Evolutionary conservation across 2,797 vertebrate genomes (phyloP), one percentile per base, ranked within the genome.

Genomic region (Danio kyathit): DNA sequence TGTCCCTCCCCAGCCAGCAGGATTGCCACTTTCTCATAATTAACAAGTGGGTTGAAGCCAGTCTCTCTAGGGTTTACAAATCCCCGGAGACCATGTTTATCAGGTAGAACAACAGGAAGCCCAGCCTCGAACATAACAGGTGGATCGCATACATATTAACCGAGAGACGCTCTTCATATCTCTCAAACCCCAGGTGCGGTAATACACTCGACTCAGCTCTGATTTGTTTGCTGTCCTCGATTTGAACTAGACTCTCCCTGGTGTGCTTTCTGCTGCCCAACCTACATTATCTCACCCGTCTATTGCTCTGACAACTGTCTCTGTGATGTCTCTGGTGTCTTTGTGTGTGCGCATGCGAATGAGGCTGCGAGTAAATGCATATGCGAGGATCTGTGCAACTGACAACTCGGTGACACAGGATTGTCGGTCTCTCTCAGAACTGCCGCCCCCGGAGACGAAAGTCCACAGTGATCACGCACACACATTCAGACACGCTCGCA

Each of bases 1-100:
- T 92, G 90, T 91, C 87, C 84, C 74, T 78, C 80, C 76, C 74
- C 65, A 85, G 84, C 70, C 66, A 89, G 83, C 83, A 86, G 82
- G 69, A 83, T 78, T 80, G 73, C 85, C 84, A 85, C 83, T 85
- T 86, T 90, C 83, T 90, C 79, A 82, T 86, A 85, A 83, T 88
- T 83, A 88, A 84, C 89, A 87, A 87, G 88, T 81, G 82, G 85
- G 56, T 73, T 85, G 72, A 76, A 78, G 79, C 69, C 16, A 54
- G 87, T 88, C 88, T 90, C 90, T 86, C n/a, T 46, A 86, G 79
- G 83, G 80, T 74, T 85, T 85, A 82, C 76, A n/a, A 13, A 52
- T 74, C 87, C 83, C 82, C 21, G 54, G 85, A 52, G 79, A 79
- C 57, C 56, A 48, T 10, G 70, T 40, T 83, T 76, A 71, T 76